Percentiles rank a stretch among this genome's conserved stretches.
These are phyloP conservation scores for Ricordea florida DNA, from an alignment of 92 coral and sea anemone genomes.

Conservation along the genomic window DNA sequence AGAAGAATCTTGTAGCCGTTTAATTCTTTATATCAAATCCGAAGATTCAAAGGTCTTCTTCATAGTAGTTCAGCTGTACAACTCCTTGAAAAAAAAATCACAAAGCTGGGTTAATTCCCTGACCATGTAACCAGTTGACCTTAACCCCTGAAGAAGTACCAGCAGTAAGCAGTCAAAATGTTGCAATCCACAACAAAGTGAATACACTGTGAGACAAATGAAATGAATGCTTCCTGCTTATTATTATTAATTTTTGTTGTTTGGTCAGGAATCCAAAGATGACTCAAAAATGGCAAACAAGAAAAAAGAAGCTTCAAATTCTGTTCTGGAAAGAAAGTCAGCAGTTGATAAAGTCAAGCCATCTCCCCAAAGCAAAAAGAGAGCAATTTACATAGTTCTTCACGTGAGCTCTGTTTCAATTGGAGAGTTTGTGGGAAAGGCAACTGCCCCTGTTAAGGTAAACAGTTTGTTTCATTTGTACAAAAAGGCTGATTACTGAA, in stretches of 20 bases:
- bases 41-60: no score
- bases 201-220: not conserved
- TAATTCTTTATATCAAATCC: no score
- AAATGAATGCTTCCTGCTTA: not conserved
- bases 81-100: no score
- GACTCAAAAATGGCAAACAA: conserved; percentile 6
- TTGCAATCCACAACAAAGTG: not conserved
- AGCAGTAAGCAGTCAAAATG: no score
- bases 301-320: not conserved
- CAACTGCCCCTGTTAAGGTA: conserved; percentile 86
- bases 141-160: no score
- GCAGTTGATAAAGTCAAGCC: no score
- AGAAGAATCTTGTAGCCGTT: no score
- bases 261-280: not conserved
- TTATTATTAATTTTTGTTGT: not conserved
- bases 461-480: no score
- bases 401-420: conserved; percentile 63
- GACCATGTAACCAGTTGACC: no score
- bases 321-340: not conserved
- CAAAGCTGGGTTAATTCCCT: no score
- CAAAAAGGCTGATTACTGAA: no score
- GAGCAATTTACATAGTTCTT: conserved; percentile 74
- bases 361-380: conserved; percentile 63
- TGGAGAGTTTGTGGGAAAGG: conserved; percentile 75
- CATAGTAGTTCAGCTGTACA: no score